Evolutionary conservation across 1,140 invertebrate species (phyloP).

Genomic region (Drosophila pruinosa): DNA sequence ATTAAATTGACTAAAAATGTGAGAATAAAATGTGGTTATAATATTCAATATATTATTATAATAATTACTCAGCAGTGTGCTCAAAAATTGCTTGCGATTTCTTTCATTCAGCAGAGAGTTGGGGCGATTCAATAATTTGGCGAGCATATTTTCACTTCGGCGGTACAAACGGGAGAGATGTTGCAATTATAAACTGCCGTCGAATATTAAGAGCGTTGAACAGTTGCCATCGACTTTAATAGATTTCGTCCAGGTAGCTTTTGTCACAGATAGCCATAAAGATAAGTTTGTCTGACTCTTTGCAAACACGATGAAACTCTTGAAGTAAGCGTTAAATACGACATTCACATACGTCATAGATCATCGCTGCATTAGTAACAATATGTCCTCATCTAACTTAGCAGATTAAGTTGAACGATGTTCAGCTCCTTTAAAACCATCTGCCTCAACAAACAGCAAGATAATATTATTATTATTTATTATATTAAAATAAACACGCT

Average conservation of each 20-base stretch:
- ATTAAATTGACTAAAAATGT: slow-evolving; percentile 55
- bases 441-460: too few relatives aligned
- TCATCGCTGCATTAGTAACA: background rate
- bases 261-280: slow-evolving; percentile 13
- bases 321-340: background rate
- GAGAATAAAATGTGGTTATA: background rate
- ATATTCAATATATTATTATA: background rate
- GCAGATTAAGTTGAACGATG: too few relatives aligned
- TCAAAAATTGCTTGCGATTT: slow-evolving; percentile 62
- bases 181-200: background rate
- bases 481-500: too few relatives aligned
- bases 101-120: slow-evolving; percentile 58
- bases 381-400: background rate
- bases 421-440: too few relatives aligned
- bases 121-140: slow-evolving; percentile 28
- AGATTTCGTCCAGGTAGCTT: background rate
- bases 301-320: slow-evolving; percentile 6
- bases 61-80: slow-evolving; percentile 54
- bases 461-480: too few relatives aligned
- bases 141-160: slow-evolving; percentile 43
- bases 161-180: background rate
- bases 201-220: background rate
- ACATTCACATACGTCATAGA: background rate
- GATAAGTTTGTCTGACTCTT: slow-evolving; percentile 2
- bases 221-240: slow-evolving; percentile 13